Evolutionary conservation across 2,888 invertebrate genomes (phyloP), one percentile per base, ranked within the genome.

Genomic region (Meteorus colon): DNA sequence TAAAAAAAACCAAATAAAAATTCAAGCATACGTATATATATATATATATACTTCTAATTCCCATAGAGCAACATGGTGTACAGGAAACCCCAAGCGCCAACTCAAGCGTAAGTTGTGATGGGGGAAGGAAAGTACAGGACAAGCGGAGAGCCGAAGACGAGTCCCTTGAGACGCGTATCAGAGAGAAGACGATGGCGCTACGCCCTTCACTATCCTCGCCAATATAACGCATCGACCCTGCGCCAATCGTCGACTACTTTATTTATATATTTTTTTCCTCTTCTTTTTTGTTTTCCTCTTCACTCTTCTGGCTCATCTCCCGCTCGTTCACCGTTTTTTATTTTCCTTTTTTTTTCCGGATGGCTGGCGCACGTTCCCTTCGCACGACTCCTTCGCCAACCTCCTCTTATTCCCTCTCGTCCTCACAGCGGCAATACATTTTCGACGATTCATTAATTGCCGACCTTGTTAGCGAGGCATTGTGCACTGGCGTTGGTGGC

Each of bases 381-480:
- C n/a, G 16, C 48, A 19, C 48, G n/a, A 48, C n/a, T 19, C 62
- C n/a, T 62, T 31, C 62, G 14, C 29, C 62, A 62, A 62, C 29
- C 29, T 34, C 10, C 65, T 65, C 65, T 37, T 19, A 19, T 6
- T 19, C 19, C 19, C 37, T 37, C 65, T 37, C 19, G n/a, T 34
- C 45, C 48, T 16, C 48, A 65, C 62, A 19, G 31, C 55, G 37
- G 76, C 73, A 80, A 78, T 82, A 84, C 83, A 83, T 84, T 83
- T 83, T 79, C 77, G 78, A 78, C 83, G 83, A 85, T 84, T 85
- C 86, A 85, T 85, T 85, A 85, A 85, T 85, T 84, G 85, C 83
- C 85, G 85, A 86, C 84, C 84, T 85, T 85, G 85, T 85, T 85
- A 85, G 84, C 81, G 81, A 73, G 67, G 83, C 80, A 85, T 86